Evolutionary conservation across 2,888 invertebrate species (phyloP).

Genomic region (Perdita meconis): DNA sequence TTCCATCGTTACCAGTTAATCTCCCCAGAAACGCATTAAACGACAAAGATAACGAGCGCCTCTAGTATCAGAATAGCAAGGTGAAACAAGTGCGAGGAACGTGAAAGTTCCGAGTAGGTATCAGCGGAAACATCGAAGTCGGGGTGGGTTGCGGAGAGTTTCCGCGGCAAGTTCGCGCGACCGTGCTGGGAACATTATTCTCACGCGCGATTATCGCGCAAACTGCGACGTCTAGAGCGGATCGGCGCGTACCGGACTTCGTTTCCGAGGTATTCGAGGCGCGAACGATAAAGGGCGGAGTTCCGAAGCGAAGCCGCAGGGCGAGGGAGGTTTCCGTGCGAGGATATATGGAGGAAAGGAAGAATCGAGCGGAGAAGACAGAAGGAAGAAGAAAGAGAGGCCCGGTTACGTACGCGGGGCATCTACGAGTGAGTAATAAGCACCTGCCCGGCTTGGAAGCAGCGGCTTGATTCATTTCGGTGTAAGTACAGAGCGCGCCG

Average conservation of each 20-base stretch:
- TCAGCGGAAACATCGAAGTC: constrained; percentile 61
- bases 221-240: constrained; percentile 39
- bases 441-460: constrained; percentile 83
- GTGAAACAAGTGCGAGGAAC: constrained; percentile 12
- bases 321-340: constrained; percentile 78
- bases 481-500: constrained; percentile 83
- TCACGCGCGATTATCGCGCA: constrained; percentile 63
- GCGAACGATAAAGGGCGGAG: constrained; percentile 74
- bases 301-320: constrained; percentile 78
- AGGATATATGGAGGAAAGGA: constrained; percentile 71
- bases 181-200: constrained; percentile 66
- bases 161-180: constrained; percentile 49
- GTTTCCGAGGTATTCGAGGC: constrained; percentile 62
- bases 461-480: constrained; percentile 83
- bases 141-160: constrained; percentile 48
- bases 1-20: neutral
- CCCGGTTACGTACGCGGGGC: constrained; percentile 50
- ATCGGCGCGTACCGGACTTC: constrained; percentile 1
- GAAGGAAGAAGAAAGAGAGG: constrained; percentile 5
- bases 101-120: constrained; percentile 51
- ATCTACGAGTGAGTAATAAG: constrained; percentile 81
- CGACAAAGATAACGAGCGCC: constrained; percentile 29
- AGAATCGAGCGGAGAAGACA: constrained; percentile 47
- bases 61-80: constrained; percentile 5
- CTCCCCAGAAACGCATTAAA: neutral